phyloP scores from a whole-genome alignment of 2,888 invertebrate genomes.

The Meteorus cinctellus region DNA sequence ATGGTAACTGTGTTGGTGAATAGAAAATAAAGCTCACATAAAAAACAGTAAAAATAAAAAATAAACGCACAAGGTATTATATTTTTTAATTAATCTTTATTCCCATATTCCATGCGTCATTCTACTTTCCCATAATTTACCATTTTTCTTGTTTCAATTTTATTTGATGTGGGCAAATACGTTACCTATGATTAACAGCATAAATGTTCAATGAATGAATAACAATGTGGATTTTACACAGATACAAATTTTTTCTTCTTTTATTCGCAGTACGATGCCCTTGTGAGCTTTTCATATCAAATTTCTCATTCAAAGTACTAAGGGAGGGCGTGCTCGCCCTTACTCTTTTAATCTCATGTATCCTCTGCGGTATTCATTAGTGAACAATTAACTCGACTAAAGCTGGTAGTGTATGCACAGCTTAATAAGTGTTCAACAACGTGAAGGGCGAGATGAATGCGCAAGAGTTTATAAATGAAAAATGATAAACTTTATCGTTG shows the following conservation, averaged over 20 bases:
- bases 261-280: not conserved
- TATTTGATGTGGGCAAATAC: constrained; percentile 16
- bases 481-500: not conserved
- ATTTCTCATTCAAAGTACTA: constrained; percentile 14
- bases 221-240: not conserved
- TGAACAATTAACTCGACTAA: constrained; percentile 44
- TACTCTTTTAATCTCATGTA: constrained; percentile 14
- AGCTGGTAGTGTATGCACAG: constrained; percentile 18
- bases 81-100: not conserved
- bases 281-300: constrained; percentile 31
- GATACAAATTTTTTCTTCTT: not conserved
- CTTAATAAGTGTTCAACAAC: constrained; percentile 25
- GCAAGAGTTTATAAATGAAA: not conserved
- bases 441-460: not conserved
- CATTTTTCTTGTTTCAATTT: not conserved
- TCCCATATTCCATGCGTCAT: not conserved
- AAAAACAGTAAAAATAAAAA: not conserved
- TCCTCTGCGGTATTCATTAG: constrained; percentile 40
- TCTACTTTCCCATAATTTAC: not conserved
- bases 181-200: constrained; percentile 44
- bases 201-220: constrained; percentile 6
- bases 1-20: not conserved
- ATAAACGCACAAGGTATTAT: not conserved
- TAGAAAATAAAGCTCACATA: not conserved
- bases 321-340: not conserved